phyloP scores from a whole-genome alignment of 2,113 vertebrate species.

The Peromyscus polionotus region DNA sequence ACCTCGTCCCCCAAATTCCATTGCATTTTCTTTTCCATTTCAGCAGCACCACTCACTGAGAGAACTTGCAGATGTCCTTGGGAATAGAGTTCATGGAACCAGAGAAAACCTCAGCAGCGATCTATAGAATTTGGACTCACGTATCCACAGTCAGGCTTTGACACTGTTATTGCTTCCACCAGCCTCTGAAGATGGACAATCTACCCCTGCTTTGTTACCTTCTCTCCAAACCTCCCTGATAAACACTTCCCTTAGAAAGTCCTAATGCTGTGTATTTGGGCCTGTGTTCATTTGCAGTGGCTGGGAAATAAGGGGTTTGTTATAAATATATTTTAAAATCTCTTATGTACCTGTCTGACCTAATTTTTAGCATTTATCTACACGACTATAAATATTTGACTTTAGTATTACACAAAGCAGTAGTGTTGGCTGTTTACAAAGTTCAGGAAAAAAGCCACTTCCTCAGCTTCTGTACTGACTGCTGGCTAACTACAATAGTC shows the following conservation, averaged over 20 bases:
- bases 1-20: background rate
- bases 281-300: background rate
- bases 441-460: conserved; percentile 37
- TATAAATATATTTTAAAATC: conserved; percentile 45
- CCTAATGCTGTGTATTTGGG: background rate
- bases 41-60: background rate
- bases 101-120: conserved; percentile 22
- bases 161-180: background rate
- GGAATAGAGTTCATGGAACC: background rate
- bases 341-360: conserved; percentile 47
- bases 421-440: conserved; percentile 17
- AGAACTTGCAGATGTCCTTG: conserved; percentile 10
- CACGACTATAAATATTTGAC: conserved; percentile 62
- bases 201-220: background rate
- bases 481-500: conserved; percentile 4
- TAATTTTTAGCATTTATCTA: conserved; percentile 51
- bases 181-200: background rate
- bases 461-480: background rate
- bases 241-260: background rate
- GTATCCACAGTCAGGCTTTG: background rate
- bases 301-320: background rate
- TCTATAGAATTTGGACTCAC: background rate
- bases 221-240: background rate
- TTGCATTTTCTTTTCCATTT: conserved; percentile 16
- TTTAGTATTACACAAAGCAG: conserved; percentile 25